A percentile compares a stretch with the other conserved stretches of the same genome.
phyloP scores from a whole-genome alignment of 2,888 invertebrate genomes.

The Troglohyphantes excavatus region DNA sequence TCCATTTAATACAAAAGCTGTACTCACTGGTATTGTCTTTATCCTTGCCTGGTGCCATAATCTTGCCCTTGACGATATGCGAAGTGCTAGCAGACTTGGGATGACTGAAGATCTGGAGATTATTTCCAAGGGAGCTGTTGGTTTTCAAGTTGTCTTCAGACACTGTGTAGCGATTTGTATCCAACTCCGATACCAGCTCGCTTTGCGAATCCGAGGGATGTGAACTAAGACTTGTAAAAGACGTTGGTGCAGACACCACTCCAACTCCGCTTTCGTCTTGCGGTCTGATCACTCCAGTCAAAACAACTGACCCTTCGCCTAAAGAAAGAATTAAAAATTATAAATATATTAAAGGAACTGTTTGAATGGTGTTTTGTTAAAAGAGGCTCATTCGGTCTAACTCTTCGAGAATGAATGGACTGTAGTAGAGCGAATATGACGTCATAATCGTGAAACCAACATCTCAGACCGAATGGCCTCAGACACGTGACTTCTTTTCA shows the following conservation, averaged over 20 bases:
- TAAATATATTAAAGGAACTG: not conserved
- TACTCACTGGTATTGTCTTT: slow-evolving; percentile 34
- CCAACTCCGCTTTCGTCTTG: slow-evolving; percentile 34
- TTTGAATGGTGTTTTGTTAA: not conserved
- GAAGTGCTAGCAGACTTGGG: slow-evolving; percentile 1
- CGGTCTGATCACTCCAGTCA: slow-evolving; percentile 41
- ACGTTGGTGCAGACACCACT: not conserved
- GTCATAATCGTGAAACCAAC: too few relatives aligned
- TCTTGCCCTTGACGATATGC: not conserved
- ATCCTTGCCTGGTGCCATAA: slow-evolving; percentile 19
- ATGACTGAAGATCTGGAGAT: not conserved
- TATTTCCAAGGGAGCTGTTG: not conserved
- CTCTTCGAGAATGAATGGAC: too few relatives aligned
- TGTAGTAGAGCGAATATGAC: too few relatives aligned
- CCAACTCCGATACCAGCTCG: not conserved
- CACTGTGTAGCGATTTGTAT: not conserved
- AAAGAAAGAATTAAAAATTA: slow-evolving; percentile 22
- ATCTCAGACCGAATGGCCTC: too few relatives aligned
- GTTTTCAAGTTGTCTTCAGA: slow-evolving; percentile 29
- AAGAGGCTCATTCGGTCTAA: too few relatives aligned
- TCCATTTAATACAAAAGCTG: not conserved
- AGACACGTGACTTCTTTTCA: too few relatives aligned
- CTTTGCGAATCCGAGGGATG: not conserved
- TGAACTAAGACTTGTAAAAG: slow-evolving; percentile 12
- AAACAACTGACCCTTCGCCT: slow-evolving; percentile 57